These are phyloP conservation scores for Ypsolopha sequella DNA, from an alignment of 2,888 invertebrate species.

Conservation along the genomic window DNA sequence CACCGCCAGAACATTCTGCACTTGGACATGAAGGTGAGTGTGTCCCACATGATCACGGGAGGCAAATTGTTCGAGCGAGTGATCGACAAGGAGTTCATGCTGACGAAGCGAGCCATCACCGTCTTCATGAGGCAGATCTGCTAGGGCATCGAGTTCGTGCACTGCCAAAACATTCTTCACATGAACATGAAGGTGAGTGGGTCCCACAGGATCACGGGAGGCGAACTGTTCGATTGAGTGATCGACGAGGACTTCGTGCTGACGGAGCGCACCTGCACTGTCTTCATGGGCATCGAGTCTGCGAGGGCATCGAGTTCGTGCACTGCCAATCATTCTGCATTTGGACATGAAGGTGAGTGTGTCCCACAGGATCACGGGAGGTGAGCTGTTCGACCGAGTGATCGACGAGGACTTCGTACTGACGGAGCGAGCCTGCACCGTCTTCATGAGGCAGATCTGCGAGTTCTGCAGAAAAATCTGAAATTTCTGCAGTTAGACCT, in stretches of 20 bases:
- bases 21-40: constrained; percentile 93
- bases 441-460: constrained; percentile 98
- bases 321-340: constrained; percentile 96
- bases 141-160: constrained; percentile 98
- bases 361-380: constrained; percentile 39
- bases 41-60: constrained; percentile 25
- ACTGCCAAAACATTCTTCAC: constrained; percentile 94
- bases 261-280: constrained; percentile 95
- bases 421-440: constrained; percentile 95
- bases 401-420: constrained; percentile 98
- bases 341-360: constrained; percentile 92
- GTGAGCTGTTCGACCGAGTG: constrained; percentile 98
- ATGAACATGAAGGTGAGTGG: constrained; percentile 92
- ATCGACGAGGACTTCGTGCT: constrained; percentile 98
- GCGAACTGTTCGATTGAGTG: constrained; percentile 94
- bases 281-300: constrained; percentile 98
- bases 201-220: constrained; percentile 25
- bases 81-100: constrained; percentile 97
- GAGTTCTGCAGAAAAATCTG: constrained; percentile 95
- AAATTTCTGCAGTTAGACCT: constrained; percentile 97
- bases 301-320: constrained; percentile 97
- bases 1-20: constrained; percentile 96
- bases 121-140: constrained; percentile 98
- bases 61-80: constrained; percentile 94
- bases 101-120: constrained; percentile 96